These are phyloP conservation scores for Lophura nycthemera DNA, from an alignment of 2,113 vertebrate genomes.

Conservation along the genomic window DNA sequence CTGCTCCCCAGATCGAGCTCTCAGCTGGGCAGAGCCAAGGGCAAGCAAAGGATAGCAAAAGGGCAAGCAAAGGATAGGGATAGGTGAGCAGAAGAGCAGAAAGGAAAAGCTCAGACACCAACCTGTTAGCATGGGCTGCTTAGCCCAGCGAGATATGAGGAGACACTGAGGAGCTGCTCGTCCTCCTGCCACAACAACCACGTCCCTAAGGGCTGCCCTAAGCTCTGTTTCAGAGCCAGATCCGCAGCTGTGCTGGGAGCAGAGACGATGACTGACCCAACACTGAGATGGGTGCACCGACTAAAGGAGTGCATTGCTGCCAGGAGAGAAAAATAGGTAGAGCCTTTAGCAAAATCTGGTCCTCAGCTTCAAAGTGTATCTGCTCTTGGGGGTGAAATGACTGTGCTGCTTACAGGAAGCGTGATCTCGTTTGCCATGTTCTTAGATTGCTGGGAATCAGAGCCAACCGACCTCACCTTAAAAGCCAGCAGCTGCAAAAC, in stretches of 20 bases:
- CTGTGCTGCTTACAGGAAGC: constrained; percentile 36
- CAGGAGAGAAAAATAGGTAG: background rate
- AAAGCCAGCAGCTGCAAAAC: background rate
- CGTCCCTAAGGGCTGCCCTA: background rate
- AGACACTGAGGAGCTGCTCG: background rate
- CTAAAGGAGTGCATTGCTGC: background rate
- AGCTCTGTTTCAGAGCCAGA: background rate
- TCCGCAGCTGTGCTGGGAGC: background rate
- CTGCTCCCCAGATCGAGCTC: background rate
- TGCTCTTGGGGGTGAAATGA: background rate
- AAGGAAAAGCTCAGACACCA: background rate
- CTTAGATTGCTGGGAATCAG: constrained; percentile 15
- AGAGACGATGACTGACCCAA: background rate
- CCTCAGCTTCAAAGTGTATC: background rate
- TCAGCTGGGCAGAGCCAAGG: background rate
- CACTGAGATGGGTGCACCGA: background rate
- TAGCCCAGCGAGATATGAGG: background rate
- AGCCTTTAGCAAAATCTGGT: background rate
- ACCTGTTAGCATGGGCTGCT: background rate
- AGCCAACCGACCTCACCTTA: background rate
- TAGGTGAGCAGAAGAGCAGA: background rate
- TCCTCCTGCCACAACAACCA: background rate
- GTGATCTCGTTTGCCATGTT: rapidly evolving
- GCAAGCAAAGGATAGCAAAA: background rate
- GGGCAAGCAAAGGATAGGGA: too few relatives aligned